Base-by-base conservation (phyloP, 1,140 invertebrate genomes). In the Temnothorax curvispinosus region DNA sequence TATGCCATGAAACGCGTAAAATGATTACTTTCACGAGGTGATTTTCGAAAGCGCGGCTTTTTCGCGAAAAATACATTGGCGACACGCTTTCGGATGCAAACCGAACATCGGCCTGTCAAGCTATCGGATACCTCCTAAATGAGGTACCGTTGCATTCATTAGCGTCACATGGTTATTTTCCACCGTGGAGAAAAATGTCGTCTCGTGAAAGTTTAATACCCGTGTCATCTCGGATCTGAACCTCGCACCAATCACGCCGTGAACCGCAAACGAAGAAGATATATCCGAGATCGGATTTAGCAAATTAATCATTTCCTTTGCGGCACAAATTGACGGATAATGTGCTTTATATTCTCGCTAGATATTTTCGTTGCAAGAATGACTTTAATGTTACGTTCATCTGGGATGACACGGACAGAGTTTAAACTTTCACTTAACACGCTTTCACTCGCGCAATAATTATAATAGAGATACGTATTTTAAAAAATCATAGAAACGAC, bases 141-240 rank as follows among this genome's bases (percentile, higher is more conserved):
- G 32, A 80, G 32, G 44, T 67, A 54, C n/a, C 77, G 47, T 67
- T 67, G 77, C 77, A 54, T 80, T 67, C n/a, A 80, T 80, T 67
- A 80, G 47, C 18, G 27, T 21, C 18, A n/a, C 60, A 35, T 50
- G n/a, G 60, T 38, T 78, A 62, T 78, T 65, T 52, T 65, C 44
- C 32, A 44, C 13, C 60, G 60, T 32, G 35, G 47, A 65, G 15
- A 77, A 77, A 60, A 60, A 77, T 44, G n/a, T 77, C 13, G 47
- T 44, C 75, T 15, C 15, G 58, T 35, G 62, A 80, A 78, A 78
- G 18, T 65, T 78, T 78, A 78, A 78, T 65, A 65, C 60, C 38
- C 38, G 41, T 52, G 44, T 78, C 60, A 52, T 38, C 27, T 8
- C 18, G 60, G 27, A 50, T 38, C 38, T 21, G 41, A 80, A 47